Evolutionary conservation across 2,113 vertebrate genomes (phyloP), one percentile per base, ranked within the genome.

Genomic region (Phocoena phocoena): DNA sequence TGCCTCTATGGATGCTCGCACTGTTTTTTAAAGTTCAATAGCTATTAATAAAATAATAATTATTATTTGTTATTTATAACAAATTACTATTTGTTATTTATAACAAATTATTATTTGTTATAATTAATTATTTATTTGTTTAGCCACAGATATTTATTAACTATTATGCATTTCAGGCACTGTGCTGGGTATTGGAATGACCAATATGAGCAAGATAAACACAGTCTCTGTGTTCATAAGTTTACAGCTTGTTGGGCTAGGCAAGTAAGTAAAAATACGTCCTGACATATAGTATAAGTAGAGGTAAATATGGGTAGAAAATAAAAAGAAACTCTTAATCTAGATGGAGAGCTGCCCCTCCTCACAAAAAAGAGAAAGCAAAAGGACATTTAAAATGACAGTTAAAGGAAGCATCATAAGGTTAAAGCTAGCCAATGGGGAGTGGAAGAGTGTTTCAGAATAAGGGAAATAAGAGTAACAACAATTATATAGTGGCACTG

Each of bases 401-500:
- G 11, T 1, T 55, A 74, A 80, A 84, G 20, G 13, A 70, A 33
- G 15, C 11, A 11, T 28, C 26, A 15, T 36, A 10, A 58, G 71
- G 31, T n/a, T 50, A 47, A 60, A 77, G 17, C 20, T 71, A 17
- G 13, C 2, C 5, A 53, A 23, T 3, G 1, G 7, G 33, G 26
- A 44, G 6, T 31, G 26, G 31, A 44, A 53, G 53, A 70, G 5
- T n/a, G 5, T 25, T 80, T 10, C 20, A 50, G 60, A 80, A 70
- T 15, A 85, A 62, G 23, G 41, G 58, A 90, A 87, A 41, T 14
- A 60, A 47, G 5, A 21, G 8, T 8, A 58, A 25, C 23, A 44
- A 0, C 6, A 70, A 6, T n/a, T 8, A 41, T 5, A 18, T 9
- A 62, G 18, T 31, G 8, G 3, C 5, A 63, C 6, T 23, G 2